Evolutionary conservation across 1,140 invertebrate genomes (phyloP), one percentile per base, ranked within the genome.

Genomic region (Heterodera schachtii): DNA sequence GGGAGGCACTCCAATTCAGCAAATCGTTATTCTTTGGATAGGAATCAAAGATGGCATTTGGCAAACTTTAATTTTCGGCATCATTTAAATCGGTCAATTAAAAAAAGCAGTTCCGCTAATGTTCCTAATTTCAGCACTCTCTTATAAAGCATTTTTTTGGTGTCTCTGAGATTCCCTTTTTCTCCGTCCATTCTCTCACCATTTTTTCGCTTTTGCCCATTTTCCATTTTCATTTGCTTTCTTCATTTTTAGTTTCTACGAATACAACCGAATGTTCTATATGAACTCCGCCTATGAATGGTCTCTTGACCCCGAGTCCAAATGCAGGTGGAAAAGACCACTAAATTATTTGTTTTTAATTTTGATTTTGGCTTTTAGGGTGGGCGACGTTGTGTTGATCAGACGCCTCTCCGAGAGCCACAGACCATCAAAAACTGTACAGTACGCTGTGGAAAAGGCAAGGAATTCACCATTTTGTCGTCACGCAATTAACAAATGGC

Each of bases 351-450:
- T n/a, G 5, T 19, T 64, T 64, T 64, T 64, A 11, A 19, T 64
- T 64, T 19, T 19, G 19, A 64, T 64, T 64, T 16, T 5, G 49
- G 49, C 49, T n/a, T 13, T 13, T 19, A 64, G 57, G 16, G 49
- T 89, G 8, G 87, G 87, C 13, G 87, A 88, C 76, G 81, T 80
- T 16, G 87, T 88, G 31, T 73, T 88, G 13, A 88, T 88, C 78
- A 81, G 83, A 46, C 47, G 71, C 41, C 64, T 85, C 21, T 73
- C 83, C 3, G 66, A 82, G 44, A 52, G 76, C 13, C 31, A 85
- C 3, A 66, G 79, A 31, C 85, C 87, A 31, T 82, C 75, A 13
- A 73, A 81, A 11, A 84, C 71, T 21, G 86, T 89, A 1, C 73
- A 74, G 8, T 86, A 88, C 80, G 11, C 60, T 8, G 79, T 88